A percentile compares a stretch with the other conserved stretches of the same genome.
phyloP scores from a whole-genome alignment of 2,888 invertebrate species.

The Unio pictorum region DNA sequence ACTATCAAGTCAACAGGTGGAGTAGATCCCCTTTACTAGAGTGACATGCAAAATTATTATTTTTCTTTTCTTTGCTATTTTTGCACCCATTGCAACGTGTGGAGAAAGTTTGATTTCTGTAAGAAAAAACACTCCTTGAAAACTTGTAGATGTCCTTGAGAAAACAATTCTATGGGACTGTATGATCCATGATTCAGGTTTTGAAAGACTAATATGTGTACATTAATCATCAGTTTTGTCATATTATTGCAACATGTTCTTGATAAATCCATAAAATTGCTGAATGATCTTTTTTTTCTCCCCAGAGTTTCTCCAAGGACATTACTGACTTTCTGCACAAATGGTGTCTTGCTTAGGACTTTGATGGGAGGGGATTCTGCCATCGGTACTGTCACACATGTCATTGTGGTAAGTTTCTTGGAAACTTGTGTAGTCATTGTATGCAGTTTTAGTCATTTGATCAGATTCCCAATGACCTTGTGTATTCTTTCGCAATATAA shows the following conservation, averaged over 20 bases:
- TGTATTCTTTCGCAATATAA: too few species aligned
- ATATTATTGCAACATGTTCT: not conserved
- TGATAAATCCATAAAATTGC: not conserved
- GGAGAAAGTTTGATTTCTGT: too few species aligned
- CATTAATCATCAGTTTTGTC: too few species aligned
- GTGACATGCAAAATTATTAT: not conserved
- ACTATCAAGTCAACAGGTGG: too few species aligned
- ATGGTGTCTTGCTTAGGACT: slow-evolving; percentile 89
- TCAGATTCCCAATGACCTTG: not conserved
- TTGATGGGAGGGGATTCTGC: slow-evolving; percentile 85
- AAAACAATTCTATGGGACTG: too few species aligned
- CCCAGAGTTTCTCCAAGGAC: slow-evolving; percentile 83
- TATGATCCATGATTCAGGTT: too few species aligned
- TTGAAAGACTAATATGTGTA: too few species aligned
- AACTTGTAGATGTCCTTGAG: too few species aligned
- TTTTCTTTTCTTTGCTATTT: too few species aligned
- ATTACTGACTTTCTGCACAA: slow-evolving; percentile 91
- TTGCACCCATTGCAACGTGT: too few species aligned
- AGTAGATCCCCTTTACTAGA: not conserved
- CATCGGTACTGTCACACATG: slow-evolving; percentile 84
- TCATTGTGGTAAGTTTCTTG: slow-evolving; percentile 71
- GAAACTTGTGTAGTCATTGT: not conserved
- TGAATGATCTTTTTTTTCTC: slow-evolving; percentile 25
- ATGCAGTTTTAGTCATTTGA: not conserved
- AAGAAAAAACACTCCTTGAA: too few species aligned